phyloP scores from a whole-genome alignment of 2,797 vertebrate species.

The Lutjanus campechanus region DNA sequence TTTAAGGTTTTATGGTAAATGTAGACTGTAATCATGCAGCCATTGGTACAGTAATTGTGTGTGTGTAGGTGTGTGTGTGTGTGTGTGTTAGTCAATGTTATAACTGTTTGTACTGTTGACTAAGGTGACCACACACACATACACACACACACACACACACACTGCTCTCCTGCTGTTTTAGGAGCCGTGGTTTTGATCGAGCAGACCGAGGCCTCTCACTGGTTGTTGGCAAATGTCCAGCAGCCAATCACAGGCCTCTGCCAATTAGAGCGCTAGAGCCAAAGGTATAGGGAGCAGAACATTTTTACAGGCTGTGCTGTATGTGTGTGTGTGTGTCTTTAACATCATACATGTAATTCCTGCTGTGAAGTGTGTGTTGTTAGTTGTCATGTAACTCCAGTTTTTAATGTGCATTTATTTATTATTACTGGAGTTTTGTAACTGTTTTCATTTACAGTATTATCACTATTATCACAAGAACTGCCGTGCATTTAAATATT shows the following conservation, averaged over 20 bases:
- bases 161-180: constrained; percentile 68
- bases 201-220: constrained; percentile 73
- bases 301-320: constrained; percentile 40
- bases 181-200: constrained; percentile 54
- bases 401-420: background rate
- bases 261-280: constrained; percentile 67
- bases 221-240: constrained; percentile 77
- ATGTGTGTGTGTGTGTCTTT: constrained; percentile 25
- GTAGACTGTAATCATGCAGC: constrained; percentile 55
- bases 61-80: constrained; percentile 31
- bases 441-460: background rate
- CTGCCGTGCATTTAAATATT: too few relatives aligned
- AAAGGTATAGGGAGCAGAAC: constrained; percentile 10
- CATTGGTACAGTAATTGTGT: background rate
- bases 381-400: background rate
- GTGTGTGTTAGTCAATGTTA: constrained; percentile 27
- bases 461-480: too few relatives aligned
- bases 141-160: constrained; percentile 51
- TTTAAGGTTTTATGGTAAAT: constrained; percentile 66
- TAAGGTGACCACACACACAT: constrained; percentile 61
- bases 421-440: background rate
- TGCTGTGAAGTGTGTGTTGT: background rate
- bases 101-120: constrained; percentile 33
- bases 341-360: background rate
- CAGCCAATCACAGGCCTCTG: constrained; percentile 70